phyloP scores from a whole-genome alignment of 1,140 invertebrate genomes.

The roundworm (Caenorhabditis elegans) region DNA sequence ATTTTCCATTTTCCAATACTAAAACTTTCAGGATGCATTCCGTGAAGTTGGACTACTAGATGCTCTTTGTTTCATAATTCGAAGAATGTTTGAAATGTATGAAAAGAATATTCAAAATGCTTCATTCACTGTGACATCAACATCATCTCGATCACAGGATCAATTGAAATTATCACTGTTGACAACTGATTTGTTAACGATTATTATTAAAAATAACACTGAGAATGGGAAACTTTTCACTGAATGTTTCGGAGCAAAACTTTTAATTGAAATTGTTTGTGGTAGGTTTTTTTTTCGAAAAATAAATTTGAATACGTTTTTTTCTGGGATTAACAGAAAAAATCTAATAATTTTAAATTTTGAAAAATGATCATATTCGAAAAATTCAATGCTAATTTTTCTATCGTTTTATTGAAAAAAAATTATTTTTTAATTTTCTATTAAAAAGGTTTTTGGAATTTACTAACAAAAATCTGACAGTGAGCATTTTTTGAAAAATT shows the following conservation, averaged over 20 bases:
- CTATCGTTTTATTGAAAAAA: no score
- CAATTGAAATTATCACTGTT: slow-evolving; percentile 77
- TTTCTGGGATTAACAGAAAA: no score
- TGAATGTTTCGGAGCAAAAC: slow-evolving; percentile 2
- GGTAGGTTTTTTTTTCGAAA: slow-evolving; percentile 58
- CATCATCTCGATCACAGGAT: slow-evolving; percentile 57
- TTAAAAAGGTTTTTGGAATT: no score
- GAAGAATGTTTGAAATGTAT: slow-evolving; percentile 34
- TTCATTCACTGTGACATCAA: slow-evolving; percentile 27
- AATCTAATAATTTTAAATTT: no score
- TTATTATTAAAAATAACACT: slow-evolving; percentile 77
- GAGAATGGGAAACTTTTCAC: slow-evolving; percentile 74
- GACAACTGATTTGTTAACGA: slow-evolving; percentile 83
- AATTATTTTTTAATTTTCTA: no score
- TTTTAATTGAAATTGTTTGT: background rate
- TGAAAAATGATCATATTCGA: no score
- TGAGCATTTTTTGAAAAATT: no score
- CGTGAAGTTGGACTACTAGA: slow-evolving; percentile 95
- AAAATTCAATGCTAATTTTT: no score
- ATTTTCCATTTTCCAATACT: background rate
- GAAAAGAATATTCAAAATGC: background rate
- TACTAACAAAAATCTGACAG: background rate
- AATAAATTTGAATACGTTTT: no score
- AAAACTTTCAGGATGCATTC: slow-evolving; percentile 89
- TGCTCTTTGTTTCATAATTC: slow-evolving; percentile 73